Conservation (phyloP, 2,113 vertebrate genomes). For the Indicator indicator region DNA sequence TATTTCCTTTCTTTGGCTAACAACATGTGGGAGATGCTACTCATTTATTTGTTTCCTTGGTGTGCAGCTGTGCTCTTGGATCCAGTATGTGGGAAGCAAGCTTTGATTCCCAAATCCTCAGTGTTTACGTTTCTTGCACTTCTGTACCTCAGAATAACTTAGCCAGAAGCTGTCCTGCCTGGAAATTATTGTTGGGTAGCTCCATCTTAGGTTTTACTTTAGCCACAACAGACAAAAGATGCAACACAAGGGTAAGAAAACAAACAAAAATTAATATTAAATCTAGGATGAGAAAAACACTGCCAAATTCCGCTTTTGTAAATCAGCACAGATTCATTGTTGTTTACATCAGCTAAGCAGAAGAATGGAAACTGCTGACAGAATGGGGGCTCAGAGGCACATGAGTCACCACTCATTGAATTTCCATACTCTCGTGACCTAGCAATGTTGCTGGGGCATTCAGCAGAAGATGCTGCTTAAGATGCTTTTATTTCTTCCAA, state of each 20-base stretch:
- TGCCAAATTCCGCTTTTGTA: not conserved
- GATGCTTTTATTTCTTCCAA: not conserved
- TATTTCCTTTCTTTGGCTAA: not conserved
- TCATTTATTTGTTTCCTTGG: not conserved
- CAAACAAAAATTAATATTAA: constrained; percentile 1
- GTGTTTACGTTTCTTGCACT: not conserved
- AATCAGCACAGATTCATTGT: not conserved
- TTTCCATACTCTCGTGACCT: constrained; percentile 28
- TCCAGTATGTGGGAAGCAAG: not conserved
- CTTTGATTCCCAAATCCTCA: not conserved
- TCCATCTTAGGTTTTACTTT: not conserved
- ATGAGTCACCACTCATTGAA: constrained; percentile 43
- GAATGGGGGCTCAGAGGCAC: constrained; percentile 45
- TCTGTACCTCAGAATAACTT: not conserved
- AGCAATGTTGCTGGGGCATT: not conserved
- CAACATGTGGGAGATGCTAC: not conserved
- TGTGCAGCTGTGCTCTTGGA: not conserved
- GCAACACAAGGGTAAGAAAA: not conserved
- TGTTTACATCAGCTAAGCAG: constrained; percentile 47
- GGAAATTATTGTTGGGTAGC: not conserved
- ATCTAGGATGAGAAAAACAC: not conserved
- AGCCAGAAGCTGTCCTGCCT: not conserved
- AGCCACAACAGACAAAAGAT: not conserved
- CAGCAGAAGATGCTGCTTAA: constrained; percentile 9
- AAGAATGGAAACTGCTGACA: constrained; percentile 62